Evolutionary conservation across 2,113 vertebrate genomes (phyloP), one percentile per base, ranked within the genome.

Genomic region (Cacatua alba): DNA sequence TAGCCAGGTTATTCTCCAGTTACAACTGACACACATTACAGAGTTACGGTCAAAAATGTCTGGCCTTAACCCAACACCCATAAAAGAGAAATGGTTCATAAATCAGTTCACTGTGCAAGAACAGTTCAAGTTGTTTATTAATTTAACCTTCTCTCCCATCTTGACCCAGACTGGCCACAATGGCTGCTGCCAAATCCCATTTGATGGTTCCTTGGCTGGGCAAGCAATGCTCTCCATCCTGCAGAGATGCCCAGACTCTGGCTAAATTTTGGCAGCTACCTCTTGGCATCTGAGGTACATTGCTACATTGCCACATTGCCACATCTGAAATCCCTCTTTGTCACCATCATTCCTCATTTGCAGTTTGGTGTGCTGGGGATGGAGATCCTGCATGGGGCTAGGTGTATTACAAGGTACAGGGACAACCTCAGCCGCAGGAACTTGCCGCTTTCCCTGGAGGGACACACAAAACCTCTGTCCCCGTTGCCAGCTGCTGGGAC

Each of bases 71-170:
- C 72, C 94, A 91, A 81, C 12, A 70, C 9, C 43, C 65, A 84
- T 96, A 92, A 94, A 92, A 43, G 48, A 97, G 77, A 97, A 95
- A 94, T 94, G 83, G 69, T 83, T 94, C 88, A 75, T 91, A 91
- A 91, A 92, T 94, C 88, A 91, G 92, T 88, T 59, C 43, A 23
- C 72, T 67, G 33, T 88, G 28, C 57, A 95, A 91, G 94, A 96
- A 94, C 86, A 94, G 80, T 83, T 94, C 16, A 4, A 88, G 94
- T 83, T 97, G 92, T 94, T 95, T 94, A 95, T 94, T 95, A 92
- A 95, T 96, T 92, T 83, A 82, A 59, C 55, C 23, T 65, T 49
- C 53, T 81, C 33, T 83, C 33, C 64, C 13, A 13, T 92, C 86
- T 76, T 72, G 63, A 90, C 68, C 44, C 0, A 0, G 24, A 52